Percentiles rank a stretch among this genome's conserved stretches.
These are phyloP conservation scores for Calliscelio sp. DNA, from an alignment of 2,888 invertebrate species.

Conservation along the genomic window DNA sequence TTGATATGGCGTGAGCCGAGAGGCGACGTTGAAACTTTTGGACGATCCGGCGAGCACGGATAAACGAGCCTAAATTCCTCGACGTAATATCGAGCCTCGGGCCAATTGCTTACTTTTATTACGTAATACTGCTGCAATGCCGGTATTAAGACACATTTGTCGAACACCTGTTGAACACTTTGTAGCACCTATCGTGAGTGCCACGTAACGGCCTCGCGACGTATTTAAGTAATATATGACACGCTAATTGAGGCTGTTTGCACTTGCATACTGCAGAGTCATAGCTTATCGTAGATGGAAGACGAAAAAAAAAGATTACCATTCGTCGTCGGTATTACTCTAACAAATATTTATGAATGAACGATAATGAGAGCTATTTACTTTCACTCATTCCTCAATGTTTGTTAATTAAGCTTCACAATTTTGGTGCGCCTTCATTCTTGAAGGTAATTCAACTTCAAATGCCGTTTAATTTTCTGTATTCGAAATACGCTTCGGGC, in stretches of 20 bases:
- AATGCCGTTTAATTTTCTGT: no score
- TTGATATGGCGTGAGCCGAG: conserved; percentile 15
- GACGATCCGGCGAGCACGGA: conserved; percentile 58
- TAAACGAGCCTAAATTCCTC: conserved; percentile 69
- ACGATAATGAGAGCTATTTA: conserved; percentile 39
- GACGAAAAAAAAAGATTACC: conserved; percentile 39
- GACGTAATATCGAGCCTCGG: conserved; percentile 69
- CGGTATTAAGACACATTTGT: conserved; percentile 74
- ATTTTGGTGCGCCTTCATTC: no score
- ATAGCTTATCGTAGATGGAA: conserved; percentile 57
- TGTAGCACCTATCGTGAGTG: conserved; percentile 71
- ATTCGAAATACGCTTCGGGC: no score
- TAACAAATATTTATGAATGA: conserved; percentile 61
- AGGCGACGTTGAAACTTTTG: conserved; percentile 49
- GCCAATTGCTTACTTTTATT: conserved; percentile 74
- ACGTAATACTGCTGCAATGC: conserved; percentile 69
- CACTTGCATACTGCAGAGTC: conserved; percentile 60
- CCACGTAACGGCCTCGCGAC: conserved; percentile 71
- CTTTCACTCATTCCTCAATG: conserved; percentile 33
- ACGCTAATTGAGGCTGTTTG: conserved; percentile 73
- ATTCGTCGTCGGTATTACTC: conserved; percentile 22
- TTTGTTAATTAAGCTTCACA: no score
- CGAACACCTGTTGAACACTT: conserved; percentile 74
- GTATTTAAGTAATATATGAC: conserved; percentile 73
- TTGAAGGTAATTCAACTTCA: no score